phyloP scores from a whole-genome alignment of 2,113 vertebrate species.

The Columba janthina region DNA sequence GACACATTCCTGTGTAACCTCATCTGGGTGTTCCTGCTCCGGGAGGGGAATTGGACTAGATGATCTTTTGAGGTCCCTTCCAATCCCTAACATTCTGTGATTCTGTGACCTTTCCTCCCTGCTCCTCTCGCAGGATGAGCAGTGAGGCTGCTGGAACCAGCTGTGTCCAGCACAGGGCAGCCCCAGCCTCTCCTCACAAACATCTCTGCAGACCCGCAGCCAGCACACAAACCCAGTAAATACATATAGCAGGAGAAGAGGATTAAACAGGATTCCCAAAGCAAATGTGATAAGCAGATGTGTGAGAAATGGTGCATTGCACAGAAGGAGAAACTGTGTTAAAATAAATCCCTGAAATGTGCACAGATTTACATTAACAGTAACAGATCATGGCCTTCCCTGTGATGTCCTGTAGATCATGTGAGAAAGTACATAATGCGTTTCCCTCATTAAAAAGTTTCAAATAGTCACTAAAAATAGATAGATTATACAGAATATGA shows the following conservation, averaged over 20 bases:
- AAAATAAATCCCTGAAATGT: neutral
- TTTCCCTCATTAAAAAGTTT: neutral
- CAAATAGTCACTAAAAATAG: neutral
- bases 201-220: accelerated
- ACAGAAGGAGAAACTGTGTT: neutral
- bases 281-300: neutral
- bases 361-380: neutral
- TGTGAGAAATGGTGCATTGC: neutral
- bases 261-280: neutral
- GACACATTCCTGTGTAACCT: too few relatives aligned
- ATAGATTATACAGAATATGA: neutral
- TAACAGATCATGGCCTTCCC: neutral
- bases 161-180: neutral
- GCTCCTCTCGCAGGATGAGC: accelerated
- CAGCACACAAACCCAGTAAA: neutral
- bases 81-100: too few relatives aligned
- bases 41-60: too few relatives aligned
- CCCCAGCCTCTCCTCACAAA: neutral
- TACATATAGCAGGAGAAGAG: accelerated
- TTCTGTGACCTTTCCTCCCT: neutral
- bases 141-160: accelerated
- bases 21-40: too few relatives aligned
- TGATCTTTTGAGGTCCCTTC: too few relatives aligned
- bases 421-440: accelerated
- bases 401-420: neutral